Evolutionary conservation across 2,113 vertebrate genomes (phyloP).

Genomic region (Mesitornis unicolor): DNA sequence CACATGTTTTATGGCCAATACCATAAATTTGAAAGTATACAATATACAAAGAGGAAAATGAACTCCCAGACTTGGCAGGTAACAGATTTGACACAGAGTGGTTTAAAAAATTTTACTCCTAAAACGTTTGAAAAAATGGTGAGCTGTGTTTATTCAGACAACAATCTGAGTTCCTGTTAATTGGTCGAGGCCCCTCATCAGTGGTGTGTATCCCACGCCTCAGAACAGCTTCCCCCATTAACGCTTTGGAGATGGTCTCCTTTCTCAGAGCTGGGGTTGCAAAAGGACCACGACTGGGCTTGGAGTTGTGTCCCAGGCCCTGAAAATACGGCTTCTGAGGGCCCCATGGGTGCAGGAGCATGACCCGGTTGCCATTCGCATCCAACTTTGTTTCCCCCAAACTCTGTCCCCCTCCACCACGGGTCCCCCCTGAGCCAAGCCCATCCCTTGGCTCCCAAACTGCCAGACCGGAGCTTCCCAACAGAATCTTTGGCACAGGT

Average conservation of each 20-base stretch:
- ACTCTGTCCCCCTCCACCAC: rapidly evolving
- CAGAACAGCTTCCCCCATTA: rapidly evolving
- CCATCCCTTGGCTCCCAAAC: background rate
- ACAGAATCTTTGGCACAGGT: slow-evolving; percentile 56
- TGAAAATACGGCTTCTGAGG: rapidly evolving
- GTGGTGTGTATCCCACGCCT: background rate
- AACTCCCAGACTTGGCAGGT: background rate
- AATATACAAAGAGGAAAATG: background rate
- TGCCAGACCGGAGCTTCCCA: background rate
- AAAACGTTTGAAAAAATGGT: background rate
- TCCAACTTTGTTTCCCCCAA: rapidly evolving
- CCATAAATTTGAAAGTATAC: background rate
- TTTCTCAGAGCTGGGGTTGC: background rate
- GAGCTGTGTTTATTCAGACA: background rate
- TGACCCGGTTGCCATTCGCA: rapidly evolving
- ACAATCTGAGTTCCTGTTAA: background rate
- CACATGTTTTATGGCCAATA: background rate
- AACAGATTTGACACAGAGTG: background rate
- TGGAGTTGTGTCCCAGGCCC: background rate
- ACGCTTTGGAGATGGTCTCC: background rate
- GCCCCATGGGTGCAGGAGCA: background rate
- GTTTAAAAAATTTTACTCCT: background rate
- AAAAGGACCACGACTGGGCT: rapidly evolving
- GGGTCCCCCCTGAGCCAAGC: rapidly evolving
- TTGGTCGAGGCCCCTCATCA: rapidly evolving